These are phyloP conservation scores for Colossoma macropomum DNA, from an alignment of 2,113 vertebrate genomes.

Conservation along the genomic window DNA sequence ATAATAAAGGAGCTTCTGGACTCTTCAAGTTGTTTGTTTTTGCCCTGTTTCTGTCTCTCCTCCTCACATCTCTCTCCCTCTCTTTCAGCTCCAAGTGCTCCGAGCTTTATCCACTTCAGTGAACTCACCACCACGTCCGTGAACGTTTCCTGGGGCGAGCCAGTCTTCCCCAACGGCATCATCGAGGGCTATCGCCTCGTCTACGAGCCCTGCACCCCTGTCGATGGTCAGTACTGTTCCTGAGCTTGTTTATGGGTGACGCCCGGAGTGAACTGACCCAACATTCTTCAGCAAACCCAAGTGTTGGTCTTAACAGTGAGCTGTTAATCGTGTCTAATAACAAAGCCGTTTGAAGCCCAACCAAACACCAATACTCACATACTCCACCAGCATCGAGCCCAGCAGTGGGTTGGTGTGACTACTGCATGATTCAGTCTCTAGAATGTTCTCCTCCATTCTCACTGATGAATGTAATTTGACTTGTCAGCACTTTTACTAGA, in stretches of 20 bases:
- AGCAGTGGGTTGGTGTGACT: no score
- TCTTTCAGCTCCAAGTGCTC: conserved; percentile 88
- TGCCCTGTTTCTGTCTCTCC: background rate
- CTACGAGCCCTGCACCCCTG: conserved; percentile 90
- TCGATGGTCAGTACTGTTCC: conserved; percentile 46
- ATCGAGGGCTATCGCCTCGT: conserved; percentile 92
- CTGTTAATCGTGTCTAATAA: no score
- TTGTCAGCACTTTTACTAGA: background rate
- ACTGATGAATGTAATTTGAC: background rate
- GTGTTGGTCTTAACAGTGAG: background rate
- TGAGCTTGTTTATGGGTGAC: conserved; percentile 39
- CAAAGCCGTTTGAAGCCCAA: no score
- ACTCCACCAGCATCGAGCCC: no score
- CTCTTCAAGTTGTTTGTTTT: no score
- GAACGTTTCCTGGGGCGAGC: conserved; percentile 95
- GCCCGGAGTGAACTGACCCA: background rate
- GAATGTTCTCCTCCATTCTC: no score
- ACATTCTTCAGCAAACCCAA: background rate
- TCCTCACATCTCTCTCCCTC: conserved; percentile 27
- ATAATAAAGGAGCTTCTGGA: no score
- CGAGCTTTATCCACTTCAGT: conserved; percentile 90
- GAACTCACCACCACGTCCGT: conserved; percentile 97
- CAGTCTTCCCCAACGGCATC: conserved; percentile 89
- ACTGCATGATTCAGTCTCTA: no score
- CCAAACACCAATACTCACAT: no score